A percentile compares a stretch with the other conserved stretches of the same genome.
Conservation (phyloP, 1,140 invertebrate genomes). For the Microplitis demolitor region DNA sequence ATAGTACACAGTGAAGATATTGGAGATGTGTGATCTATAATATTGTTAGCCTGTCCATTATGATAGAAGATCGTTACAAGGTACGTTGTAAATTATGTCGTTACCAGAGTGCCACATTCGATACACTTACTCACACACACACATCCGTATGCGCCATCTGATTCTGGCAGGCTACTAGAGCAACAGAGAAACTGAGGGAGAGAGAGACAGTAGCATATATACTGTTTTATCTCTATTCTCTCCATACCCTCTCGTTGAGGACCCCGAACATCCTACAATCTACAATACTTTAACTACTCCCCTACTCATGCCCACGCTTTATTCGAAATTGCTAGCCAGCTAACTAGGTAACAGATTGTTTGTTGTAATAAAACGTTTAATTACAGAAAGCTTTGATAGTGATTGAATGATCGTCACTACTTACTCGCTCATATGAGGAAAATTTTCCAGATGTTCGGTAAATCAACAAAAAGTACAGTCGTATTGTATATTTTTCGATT, state of each 20-base stretch:
- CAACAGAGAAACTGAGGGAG: not conserved
- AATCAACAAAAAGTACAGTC: not conserved
- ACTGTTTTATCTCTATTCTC: not conserved
- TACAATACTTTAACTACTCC: no score
- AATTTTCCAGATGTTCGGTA: no score
- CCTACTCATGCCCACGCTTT: no score
- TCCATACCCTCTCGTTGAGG: no score
- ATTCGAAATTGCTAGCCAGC: no score
- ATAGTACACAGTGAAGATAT: no score
- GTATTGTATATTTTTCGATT: not conserved
- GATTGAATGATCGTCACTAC: not conserved
- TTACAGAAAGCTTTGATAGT: not conserved
- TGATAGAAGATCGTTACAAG: conserved; percentile 24
- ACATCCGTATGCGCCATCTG: conserved; percentile 26
- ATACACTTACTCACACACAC: conserved; percentile 29
- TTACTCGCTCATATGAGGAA: not conserved
- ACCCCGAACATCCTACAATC: no score
- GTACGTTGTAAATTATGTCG: conserved; percentile 51
- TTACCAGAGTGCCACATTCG: conserved; percentile 39
- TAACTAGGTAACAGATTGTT: no score
- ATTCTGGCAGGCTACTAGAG: conserved; percentile 22
- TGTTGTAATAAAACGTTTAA: not conserved
- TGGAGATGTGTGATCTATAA: not conserved
- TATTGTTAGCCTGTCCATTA: conserved; percentile 3
- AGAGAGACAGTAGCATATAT: not conserved